A percentile compares a stretch with the other conserved stretches of the same genome.
Evolutionary conservation across 2,113 vertebrate genomes (phyloP).

Genomic region (Ictalurus furcatus): DNA sequence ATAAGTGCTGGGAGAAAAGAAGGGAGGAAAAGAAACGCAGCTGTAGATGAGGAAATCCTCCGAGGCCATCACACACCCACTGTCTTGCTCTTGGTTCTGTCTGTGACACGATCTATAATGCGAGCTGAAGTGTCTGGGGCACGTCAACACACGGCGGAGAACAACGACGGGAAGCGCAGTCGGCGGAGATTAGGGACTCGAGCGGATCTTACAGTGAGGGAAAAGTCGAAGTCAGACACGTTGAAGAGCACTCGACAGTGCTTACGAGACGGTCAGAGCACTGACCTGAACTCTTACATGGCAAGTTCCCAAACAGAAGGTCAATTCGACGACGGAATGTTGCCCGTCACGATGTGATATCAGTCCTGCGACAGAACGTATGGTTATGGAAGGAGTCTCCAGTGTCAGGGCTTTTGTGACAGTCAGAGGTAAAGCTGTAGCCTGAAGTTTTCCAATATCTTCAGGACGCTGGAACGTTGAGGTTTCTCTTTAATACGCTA

Average conservation of each 20-base stretch:
- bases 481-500: neutral
- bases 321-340: neutral
- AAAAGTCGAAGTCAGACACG: neutral
- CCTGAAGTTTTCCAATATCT: neutral
- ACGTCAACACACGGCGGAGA: neutral
- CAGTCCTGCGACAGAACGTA: neutral
- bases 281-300: neutral
- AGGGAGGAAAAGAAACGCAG: neutral
- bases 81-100: slow-evolving; percentile 1
- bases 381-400: neutral
- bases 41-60: slow-evolving; percentile 3
- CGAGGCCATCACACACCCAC: neutral
- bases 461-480: neutral
- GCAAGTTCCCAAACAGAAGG: neutral
- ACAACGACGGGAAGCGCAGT: neutral
- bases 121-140: slow-evolving; percentile 7
- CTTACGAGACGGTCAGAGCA: neutral
- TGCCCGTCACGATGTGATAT: neutral
- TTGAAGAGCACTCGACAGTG: neutral
- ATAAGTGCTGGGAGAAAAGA: neutral
- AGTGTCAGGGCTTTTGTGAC: neutral
- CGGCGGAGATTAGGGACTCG: neutral
- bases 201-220: neutral
- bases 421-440: neutral
- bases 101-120: slow-evolving; percentile 23